Conservation (phyloP, 2,113 vertebrate species). For the Phalacrocorax aristotelis region DNA sequence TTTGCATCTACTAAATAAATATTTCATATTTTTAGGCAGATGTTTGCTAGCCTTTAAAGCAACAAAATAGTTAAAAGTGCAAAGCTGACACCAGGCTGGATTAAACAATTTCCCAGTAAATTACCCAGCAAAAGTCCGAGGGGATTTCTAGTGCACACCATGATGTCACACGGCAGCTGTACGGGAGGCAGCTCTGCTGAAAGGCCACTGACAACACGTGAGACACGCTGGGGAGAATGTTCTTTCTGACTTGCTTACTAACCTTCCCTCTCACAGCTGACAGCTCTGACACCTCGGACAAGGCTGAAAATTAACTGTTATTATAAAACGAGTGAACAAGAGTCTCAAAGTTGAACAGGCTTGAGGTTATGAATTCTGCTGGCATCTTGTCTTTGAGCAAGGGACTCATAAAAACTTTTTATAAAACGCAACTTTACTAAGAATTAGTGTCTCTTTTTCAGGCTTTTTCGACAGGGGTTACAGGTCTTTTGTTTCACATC, state of each 20-base stretch:
- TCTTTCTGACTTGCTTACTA: slow-evolving; percentile 14
- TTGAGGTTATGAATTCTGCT: not conserved
- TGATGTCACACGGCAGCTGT: slow-evolving; percentile 57
- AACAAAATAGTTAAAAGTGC: not conserved
- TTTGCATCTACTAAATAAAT: not conserved
- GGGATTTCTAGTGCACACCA: not conserved
- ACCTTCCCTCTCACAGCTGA: slow-evolving; percentile 39
- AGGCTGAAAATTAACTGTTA: slow-evolving; percentile 38
- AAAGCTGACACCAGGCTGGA: not conserved
- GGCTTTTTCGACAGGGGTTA: not conserved
- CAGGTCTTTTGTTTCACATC: not conserved
- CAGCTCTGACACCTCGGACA: slow-evolving; percentile 45
- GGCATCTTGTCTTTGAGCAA: not conserved
- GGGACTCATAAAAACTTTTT: not conserved
- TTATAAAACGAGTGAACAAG: not conserved
- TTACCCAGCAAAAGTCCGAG: not conserved
- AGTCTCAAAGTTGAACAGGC: not conserved
- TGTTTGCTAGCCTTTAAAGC: not conserved
- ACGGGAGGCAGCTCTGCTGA: not conserved
- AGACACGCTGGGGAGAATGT: not conserved
- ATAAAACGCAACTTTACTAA: not conserved
- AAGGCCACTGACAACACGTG: slow-evolving; percentile 22
- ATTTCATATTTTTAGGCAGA: not conserved
- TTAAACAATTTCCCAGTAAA: not conserved
- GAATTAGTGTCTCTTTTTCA: not conserved